These are phyloP conservation scores for Tyrophagus putrescentiae DNA, from an alignment of 1,140 invertebrate species.

Conservation along the genomic window DNA sequence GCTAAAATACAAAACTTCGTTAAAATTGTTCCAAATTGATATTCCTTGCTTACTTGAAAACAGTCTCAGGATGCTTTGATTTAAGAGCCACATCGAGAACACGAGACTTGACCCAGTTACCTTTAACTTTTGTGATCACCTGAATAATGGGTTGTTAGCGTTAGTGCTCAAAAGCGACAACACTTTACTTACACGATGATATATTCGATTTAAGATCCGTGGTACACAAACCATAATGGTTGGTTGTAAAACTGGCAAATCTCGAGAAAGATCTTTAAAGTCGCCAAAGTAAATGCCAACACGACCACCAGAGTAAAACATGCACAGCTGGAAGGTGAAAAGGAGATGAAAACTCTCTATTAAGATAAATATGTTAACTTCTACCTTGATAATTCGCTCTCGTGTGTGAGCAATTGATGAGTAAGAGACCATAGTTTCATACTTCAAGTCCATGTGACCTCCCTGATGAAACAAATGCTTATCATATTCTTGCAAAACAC, in stretches of 20 bases:
- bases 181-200: slow-evolving; percentile 9
- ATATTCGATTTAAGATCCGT: slow-evolving; percentile 18
- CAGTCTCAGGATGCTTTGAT: slow-evolving; percentile 16
- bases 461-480: not conserved
- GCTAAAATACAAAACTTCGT: slow-evolving; percentile 15
- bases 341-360: no score
- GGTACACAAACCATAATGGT: slow-evolving; percentile 18
- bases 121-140: slow-evolving; percentile 18
- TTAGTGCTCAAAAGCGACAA: not conserved
- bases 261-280: slow-evolving; percentile 35
- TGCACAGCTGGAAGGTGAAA: slow-evolving; percentile 14
- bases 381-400: slow-evolving; percentile 72
- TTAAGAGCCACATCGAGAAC: slow-evolving; percentile 16
- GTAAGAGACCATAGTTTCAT: slow-evolving; percentile 19
- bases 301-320: slow-evolving; percentile 31
- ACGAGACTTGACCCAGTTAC: slow-evolving; percentile 10
- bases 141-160: not conserved
- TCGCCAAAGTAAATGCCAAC: slow-evolving; percentile 42
- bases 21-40: not conserved
- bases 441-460: slow-evolving; percentile 8
- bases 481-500: not conserved
- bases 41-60: slow-evolving; percentile 6
- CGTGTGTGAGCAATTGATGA: slow-evolving; percentile 75
- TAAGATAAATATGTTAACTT: not conserved
- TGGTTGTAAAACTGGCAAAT: slow-evolving; percentile 14